Percentiles rank a stretch among this genome's conserved stretches.
These are phyloP conservation scores for Drosophila serrata DNA, from an alignment of 1,140 invertebrate genomes.

Conservation along the genomic window DNA sequence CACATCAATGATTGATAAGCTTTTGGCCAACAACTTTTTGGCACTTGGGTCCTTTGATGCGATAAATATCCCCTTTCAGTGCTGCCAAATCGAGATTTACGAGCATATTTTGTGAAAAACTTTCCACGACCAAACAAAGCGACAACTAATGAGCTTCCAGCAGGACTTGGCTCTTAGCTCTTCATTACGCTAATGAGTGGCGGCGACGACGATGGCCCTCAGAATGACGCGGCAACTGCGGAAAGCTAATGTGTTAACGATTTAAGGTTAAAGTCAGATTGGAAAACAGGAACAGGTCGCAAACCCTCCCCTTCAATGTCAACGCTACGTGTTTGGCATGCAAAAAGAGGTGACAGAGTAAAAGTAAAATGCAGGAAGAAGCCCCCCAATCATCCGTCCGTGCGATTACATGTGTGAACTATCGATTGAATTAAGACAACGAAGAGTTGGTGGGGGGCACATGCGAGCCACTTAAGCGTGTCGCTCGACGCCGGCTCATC, in stretches of 20 bases:
- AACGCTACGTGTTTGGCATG: conserved; percentile 73
- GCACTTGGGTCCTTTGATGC: conserved; percentile 70
- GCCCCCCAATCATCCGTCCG: conserved; percentile 72
- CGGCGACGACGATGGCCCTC: neutral
- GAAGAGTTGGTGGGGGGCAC: conserved; percentile 16
- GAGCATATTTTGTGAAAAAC: conserved; percentile 79
- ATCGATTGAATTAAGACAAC: conserved; percentile 82
- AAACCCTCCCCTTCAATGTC: conserved; percentile 58
- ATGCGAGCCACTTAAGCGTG: conserved; percentile 74
- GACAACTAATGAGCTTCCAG: conserved; percentile 72
- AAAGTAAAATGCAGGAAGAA: conserved; percentile 69
- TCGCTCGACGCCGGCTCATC: conserved; percentile 53
- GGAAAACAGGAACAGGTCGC: conserved; percentile 38
- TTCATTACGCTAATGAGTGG: conserved; percentile 76
- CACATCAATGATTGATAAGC: conserved; percentile 77
- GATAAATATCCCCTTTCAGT: conserved; percentile 72
- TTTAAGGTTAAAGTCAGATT: conserved; percentile 74
- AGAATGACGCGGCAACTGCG: conserved; percentile 60
- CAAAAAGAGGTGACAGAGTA: conserved; percentile 62
- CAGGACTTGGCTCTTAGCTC: conserved; percentile 40
- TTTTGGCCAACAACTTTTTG: conserved; percentile 63
- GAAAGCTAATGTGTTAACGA: conserved; percentile 50
- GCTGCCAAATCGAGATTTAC: conserved; percentile 77
- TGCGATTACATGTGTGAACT: conserved; percentile 83
- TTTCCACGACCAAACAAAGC: conserved; percentile 61